phyloP scores from a whole-genome alignment of 2,797 vertebrate genomes.

The Hozukius guyotensis region DNA sequence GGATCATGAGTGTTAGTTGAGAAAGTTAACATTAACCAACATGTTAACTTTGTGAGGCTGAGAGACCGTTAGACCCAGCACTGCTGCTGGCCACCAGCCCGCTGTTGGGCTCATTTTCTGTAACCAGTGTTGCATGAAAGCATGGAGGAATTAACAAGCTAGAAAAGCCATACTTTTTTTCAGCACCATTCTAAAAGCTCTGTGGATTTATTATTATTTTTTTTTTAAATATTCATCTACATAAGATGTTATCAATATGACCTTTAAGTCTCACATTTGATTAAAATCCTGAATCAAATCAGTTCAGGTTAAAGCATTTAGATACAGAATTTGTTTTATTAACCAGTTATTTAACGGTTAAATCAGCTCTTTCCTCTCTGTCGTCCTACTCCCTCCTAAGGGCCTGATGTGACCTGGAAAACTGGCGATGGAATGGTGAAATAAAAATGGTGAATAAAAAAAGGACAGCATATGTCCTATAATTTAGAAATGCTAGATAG shows the following conservation, averaged over 20 bases:
- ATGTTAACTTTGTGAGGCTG: too few relatives aligned
- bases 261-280: neutral
- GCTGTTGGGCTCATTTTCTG: too few relatives aligned
- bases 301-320: neutral
- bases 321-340: neutral
- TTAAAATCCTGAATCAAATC: neutral
- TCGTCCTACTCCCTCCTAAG: neutral
- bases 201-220: neutral
- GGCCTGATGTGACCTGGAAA: conserved; percentile 16
- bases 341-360: neutral
- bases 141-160: too few relatives aligned
- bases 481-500: neutral
- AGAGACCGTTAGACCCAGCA: too few relatives aligned
- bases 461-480: neutral
- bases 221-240: too few relatives aligned
- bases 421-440: neutral
- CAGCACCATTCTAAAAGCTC: neutral
- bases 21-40: too few relatives aligned
- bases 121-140: too few relatives aligned
- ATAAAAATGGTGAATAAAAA: neutral
- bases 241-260: too few relatives aligned
- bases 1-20: too few relatives aligned
- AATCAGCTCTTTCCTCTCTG: neutral
- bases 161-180: neutral
- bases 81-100: too few relatives aligned